Evolutionary conservation across 2,888 invertebrate genomes (phyloP), one percentile per base, ranked within the genome.

Genomic region (Tiliacea aurago): DNA sequence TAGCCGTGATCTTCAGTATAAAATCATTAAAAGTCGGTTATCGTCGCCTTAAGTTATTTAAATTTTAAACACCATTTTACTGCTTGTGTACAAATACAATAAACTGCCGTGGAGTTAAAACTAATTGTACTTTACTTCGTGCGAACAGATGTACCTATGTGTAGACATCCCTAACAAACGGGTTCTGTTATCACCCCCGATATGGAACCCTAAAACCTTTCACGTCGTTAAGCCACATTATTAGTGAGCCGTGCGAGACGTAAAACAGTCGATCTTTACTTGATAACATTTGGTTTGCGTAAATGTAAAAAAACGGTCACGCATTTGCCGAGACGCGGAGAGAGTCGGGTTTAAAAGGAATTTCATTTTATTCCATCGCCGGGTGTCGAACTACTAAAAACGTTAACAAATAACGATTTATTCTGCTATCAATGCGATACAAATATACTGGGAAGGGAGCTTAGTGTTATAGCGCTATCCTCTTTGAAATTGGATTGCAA

Each of bases 401-500:
- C 73, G 78, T 84, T 84, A 84, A 81, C 81, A 87, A 84, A 85
- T 85, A 87, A 85, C 84, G 59, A 69, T 71, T 76, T 78, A n/a
- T 75, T 79, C 45, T 73, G 72, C 69, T 66, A 81, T 73, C 73
- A 69, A 64, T 73, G 58, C 78, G 69, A 81, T 77, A 85, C 76
- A 84, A 78, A 85, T 84, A 76, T 80, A 86, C 74, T 84, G 73
- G 80, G 71, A 86, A 78, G 55, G 81, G 65, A 80, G 82, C 78
- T 81, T 79, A 85, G 82, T 81, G 81, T 84, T 82, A 88, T 80
- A 68, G 73, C 75, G 78, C 81, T 78, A 84, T 86, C 83, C 86
- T 82, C 85, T 81, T 84, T 77, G 84, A 85, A 90, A 91, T 91
- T 87, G 90, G 90, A 90, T 90, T 87, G 86, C 86, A 81, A 84